These are phyloP conservation scores for Poeciliopsis infans DNA, from an alignment of 2,797 vertebrate species.

Conservation along the genomic window DNA sequence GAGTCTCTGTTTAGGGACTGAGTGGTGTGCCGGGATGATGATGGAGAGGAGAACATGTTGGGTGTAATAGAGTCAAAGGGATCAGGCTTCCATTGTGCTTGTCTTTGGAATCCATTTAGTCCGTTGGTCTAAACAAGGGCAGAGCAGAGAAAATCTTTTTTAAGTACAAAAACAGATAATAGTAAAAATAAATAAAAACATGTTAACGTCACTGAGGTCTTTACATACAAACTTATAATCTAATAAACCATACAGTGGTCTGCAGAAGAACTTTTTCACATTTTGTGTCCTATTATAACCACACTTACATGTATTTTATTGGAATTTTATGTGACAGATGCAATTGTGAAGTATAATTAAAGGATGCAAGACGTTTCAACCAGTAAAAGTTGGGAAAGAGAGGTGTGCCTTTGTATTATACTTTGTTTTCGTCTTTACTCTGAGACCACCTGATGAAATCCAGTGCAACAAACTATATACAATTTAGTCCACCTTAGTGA, in stretches of 20 bases:
- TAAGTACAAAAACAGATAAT: slow-evolving; percentile 8
- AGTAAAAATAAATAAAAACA: slow-evolving; percentile 1
- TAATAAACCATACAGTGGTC: not conserved
- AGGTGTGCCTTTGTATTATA: not conserved
- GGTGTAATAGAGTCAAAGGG: slow-evolving; percentile 86
- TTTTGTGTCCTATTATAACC: not conserved
- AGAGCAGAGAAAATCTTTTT: slow-evolving; percentile 30
- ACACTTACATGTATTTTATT: not conserved
- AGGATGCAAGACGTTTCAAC: not conserved
- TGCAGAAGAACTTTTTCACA: slow-evolving; percentile 1
- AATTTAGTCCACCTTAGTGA: not conserved
- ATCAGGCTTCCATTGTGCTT: slow-evolving; percentile 85
- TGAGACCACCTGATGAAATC: not conserved
- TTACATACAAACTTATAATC: not conserved
- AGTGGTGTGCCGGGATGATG: slow-evolving; percentile 78
- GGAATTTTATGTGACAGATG: not conserved
- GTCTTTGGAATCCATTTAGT: slow-evolving; percentile 79
- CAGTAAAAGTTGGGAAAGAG: not conserved
- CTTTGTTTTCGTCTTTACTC: not conserved
- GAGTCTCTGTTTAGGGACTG: slow-evolving; percentile 80
- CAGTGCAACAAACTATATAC: not conserved
- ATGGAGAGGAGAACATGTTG: slow-evolving; percentile 80
- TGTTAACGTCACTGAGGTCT: not conserved
- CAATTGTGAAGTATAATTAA: not conserved
- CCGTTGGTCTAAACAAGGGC: slow-evolving; percentile 76